These are phyloP conservation scores for Limanda limanda DNA, from an alignment of 2,113 vertebrate species.

Conservation along the genomic window DNA sequence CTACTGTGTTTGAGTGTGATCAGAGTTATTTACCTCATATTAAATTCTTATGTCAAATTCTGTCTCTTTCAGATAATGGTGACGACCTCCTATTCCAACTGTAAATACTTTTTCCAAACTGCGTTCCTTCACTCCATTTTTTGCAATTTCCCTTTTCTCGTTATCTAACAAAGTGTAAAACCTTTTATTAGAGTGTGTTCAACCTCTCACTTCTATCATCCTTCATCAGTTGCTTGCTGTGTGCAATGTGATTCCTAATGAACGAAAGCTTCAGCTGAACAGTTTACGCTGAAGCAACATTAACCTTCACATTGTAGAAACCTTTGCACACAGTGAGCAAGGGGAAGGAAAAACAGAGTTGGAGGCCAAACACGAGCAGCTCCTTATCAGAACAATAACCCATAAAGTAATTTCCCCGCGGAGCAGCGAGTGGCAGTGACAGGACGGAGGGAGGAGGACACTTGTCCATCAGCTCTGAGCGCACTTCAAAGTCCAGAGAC, in stretches of 20 bases:
- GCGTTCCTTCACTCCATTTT: no score
- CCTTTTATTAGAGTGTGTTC: no score
- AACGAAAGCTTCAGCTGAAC: neutral
- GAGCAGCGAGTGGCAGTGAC: slow-evolving; percentile 18
- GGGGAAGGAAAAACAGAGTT: slow-evolving; percentile 17
- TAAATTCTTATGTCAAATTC: no score
- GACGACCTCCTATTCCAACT: no score
- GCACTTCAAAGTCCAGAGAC: slow-evolving; percentile 62
- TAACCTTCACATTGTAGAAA: slow-evolving; percentile 3
- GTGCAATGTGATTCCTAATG: neutral
- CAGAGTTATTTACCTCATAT: no score
- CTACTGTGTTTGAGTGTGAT: no score
- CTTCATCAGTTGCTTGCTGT: no score
- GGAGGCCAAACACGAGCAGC: slow-evolving; percentile 31
- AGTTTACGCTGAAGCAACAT: no score
- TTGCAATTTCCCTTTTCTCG: neutral
- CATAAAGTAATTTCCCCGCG: slow-evolving; percentile 31
- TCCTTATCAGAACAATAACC: slow-evolving; percentile 63
- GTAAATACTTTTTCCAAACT: no score
- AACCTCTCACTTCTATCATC: no score
- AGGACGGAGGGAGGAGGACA: slow-evolving; percentile 50
- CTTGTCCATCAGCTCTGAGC: slow-evolving; percentile 25
- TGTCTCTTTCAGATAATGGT: no score
- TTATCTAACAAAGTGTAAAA: no score
- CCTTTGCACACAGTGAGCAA: slow-evolving; percentile 27